Base-by-base conservation (phyloP, 2,888 invertebrate species). In the Aphrophora alni region DNA sequence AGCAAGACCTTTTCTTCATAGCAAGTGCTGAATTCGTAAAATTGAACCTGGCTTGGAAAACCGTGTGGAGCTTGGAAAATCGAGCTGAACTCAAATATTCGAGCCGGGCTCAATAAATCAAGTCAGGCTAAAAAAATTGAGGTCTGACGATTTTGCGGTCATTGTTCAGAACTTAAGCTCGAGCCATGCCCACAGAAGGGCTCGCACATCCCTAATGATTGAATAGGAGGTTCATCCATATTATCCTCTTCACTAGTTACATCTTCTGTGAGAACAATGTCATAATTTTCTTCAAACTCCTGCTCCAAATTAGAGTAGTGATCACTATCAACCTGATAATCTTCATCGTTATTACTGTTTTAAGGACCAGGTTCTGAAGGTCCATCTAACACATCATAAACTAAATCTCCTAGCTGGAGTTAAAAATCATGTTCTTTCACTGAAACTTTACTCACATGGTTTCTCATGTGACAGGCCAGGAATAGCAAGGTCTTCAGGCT, bases 231-330 rank as follows among this genome's bases (percentile, higher is more conserved):
- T 33, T 33, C 33, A 33, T 26, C 27, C 17, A 73, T 21, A 14
- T 73, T 4, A 25, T 33, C 14, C 27, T 73, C 27, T 73, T 26
- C 73, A n/a, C 14, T 14, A 27, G 12, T 10, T 21, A 1, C 12
- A 28, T 28, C 28, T 12, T 33, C 73, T 12, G 21, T 28, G 12
- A 28, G 2, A 73, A 27, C n/a, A n/a, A n/a, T n/a, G n/a, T n/a
- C n/a, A n/a, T n/a, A n/a, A 3, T 25, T 73, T 28, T 26, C 33
- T 27, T 21, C 73, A 21, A 28, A 27, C 73, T 73, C 76, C 27
- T 76, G 76, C 59, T 76, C 76, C 17, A 26, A 59, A 4, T 76
- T 27, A 25, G 76, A 76, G 28, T 59, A 51, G 17, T 76, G 59
- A 14, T 76, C 76, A 59, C 76, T 76, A 33, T 51, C 68, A 27